Conservation (phyloP, 1,140 invertebrate genomes). For the Sycophaga agraensis region DNA sequence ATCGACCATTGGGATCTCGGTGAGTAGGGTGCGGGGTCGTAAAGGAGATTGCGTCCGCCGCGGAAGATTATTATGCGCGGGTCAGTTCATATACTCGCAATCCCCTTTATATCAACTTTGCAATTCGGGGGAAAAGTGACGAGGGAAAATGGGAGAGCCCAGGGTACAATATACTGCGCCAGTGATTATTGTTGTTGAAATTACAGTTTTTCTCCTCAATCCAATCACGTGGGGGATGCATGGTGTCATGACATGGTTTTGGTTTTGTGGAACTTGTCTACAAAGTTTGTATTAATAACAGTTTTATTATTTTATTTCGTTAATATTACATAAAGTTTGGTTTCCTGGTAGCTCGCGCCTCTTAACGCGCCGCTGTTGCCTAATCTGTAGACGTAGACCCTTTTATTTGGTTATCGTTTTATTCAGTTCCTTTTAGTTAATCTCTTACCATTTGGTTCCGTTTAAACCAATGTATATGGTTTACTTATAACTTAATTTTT, state of each 20-base stretch:
- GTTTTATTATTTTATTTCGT: conserved; percentile 20
- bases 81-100: no score
- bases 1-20: neutral
- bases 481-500: no score
- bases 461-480: no score
- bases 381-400: neutral
- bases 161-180: no score
- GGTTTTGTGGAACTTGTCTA: conserved; percentile 23
- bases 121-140: no score
- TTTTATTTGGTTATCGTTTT: neutral
- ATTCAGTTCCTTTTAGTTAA: no score
- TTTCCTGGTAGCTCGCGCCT: conserved; percentile 5
- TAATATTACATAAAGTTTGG: conserved; percentile 7
- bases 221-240: conserved; percentile 20
- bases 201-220: conserved; percentile 21
- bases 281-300: conserved; percentile 23
- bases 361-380: conserved; percentile 12
- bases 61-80: no score
- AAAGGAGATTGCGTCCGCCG: neutral
- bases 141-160: no score
- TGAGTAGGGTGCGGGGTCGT: neutral
- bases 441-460: no score
- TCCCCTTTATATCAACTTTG: no score
- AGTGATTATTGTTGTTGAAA: conserved; percentile 24
- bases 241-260: conserved; percentile 25